These are phyloP conservation scores for Myiozetetes cayanensis DNA, from an alignment of 2,113 vertebrate genomes.

Conservation along the genomic window DNA sequence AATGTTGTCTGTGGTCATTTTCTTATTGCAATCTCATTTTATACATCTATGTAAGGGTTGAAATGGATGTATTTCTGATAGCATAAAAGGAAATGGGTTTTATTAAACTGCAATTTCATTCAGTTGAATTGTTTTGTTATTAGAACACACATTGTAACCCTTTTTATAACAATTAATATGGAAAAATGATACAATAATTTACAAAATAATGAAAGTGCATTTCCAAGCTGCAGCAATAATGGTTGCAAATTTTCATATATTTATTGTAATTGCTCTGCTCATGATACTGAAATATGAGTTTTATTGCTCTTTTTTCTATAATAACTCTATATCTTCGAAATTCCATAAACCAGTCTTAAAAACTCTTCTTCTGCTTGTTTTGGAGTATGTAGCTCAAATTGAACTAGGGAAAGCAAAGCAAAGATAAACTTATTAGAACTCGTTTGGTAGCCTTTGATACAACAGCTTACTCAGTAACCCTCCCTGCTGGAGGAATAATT, in stretches of 20 bases:
- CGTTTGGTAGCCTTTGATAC: background rate
- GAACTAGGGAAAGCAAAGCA: background rate
- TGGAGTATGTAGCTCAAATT: background rate
- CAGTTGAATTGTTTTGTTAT: background rate
- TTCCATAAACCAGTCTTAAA: background rate
- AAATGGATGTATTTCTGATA: background rate
- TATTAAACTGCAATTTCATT: background rate
- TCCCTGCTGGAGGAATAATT: background rate
- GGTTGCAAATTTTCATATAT: background rate
- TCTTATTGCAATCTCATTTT: background rate
- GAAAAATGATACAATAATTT: background rate
- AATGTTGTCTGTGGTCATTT: fast-evolving
- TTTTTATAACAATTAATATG: background rate
- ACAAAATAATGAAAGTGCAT: background rate
- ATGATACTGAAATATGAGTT: background rate
- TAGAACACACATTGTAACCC: background rate
- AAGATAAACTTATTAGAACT: background rate
- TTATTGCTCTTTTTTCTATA: background rate
- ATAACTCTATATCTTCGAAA: background rate
- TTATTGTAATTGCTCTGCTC: background rate
- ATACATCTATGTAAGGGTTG: background rate
- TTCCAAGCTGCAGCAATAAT: background rate
- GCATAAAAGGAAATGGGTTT: background rate
- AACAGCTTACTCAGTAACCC: background rate
- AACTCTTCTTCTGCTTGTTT: background rate